Evolutionary conservation across 64 coral and sea anemone genomes (phyloP).

Genomic region (Stichodactyla mertensii): DNA sequence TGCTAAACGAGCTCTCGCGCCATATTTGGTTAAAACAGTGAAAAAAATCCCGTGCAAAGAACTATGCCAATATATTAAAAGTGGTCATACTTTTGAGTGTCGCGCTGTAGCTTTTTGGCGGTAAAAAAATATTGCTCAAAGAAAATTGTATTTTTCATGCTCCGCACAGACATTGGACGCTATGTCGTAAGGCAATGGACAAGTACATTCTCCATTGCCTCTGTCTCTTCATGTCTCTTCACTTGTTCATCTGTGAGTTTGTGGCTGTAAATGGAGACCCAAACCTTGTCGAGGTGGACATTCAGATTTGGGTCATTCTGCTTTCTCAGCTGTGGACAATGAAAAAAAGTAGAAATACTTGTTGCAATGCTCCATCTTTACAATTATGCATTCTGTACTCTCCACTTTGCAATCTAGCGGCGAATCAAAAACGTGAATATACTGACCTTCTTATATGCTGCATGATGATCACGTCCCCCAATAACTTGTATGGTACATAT

Average conservation of each 20-base stretch:
- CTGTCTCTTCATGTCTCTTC: no score
- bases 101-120: no score
- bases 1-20: no score
- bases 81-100: no score
- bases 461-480: neutral
- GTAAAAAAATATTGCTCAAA: no score
- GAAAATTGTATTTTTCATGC: no score
- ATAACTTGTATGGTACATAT: neutral
- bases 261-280: slow-evolving; percentile 31
- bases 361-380: neutral
- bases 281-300: slow-evolving; percentile 1
- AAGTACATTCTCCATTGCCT: no score
- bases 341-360: neutral
- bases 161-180: no score
- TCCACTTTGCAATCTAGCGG: neutral
- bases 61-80: no score
- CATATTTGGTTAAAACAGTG: no score
- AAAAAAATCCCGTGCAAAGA: no score
- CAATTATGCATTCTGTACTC: neutral
- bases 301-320: neutral
- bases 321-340: neutral
- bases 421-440: neutral
- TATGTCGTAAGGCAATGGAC: no score
- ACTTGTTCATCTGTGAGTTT: slow-evolving; percentile 37
- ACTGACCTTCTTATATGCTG: neutral